Evolutionary conservation across 2,888 invertebrate species (phyloP), one percentile per base, ranked within the genome.

Genomic region (Gymnosoma rotundatum): DNA sequence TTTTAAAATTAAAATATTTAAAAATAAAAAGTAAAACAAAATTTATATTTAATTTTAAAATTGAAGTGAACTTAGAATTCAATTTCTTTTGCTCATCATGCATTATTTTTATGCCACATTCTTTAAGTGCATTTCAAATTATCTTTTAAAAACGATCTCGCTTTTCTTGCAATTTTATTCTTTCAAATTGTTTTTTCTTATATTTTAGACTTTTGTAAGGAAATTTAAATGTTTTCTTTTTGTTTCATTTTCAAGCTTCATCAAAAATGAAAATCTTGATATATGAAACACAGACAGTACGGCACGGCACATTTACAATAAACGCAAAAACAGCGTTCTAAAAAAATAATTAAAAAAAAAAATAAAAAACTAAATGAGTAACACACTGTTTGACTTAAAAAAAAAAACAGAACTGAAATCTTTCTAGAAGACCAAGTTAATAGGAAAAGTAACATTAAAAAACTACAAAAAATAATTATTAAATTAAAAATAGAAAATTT

Each of bases 51-150:
- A 10, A 12, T 42, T 42, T 42, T 42, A 12, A 42, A 42, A 42
- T 42, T 42, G 0, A 2, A 3, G 12, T 42, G 12, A 4, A 10
- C 42, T 10, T 48, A 16, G 61, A 81, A 66, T 75, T 48, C 18
- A 67, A 72, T 85, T 82, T 74, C 50, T 66, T 82, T 83, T 78
- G 60, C 73, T 54, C 69, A 80, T 82, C 82, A 82, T 25, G n/a
- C n/a, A 25, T 78, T 82, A 81, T 83, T 83, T 78, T 84, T 83
- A 86, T 87, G 86, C 86, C 86, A 86, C 90, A 90, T 90, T 89
- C 89, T 87, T 88, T 86, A 85, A 86, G 87, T 87, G 88, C 89
- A 89, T 88, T 88, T 83, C 73, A 81, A 89, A 89, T 90, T 90
- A 90, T 89, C 89, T 88, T 86, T 87, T 83, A 87, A 88, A 88